Percentiles rank a stretch among this genome's conserved stretches.
Conservation (phyloP, 2,113 vertebrate species). For the Madoqua kirkii region DNA sequence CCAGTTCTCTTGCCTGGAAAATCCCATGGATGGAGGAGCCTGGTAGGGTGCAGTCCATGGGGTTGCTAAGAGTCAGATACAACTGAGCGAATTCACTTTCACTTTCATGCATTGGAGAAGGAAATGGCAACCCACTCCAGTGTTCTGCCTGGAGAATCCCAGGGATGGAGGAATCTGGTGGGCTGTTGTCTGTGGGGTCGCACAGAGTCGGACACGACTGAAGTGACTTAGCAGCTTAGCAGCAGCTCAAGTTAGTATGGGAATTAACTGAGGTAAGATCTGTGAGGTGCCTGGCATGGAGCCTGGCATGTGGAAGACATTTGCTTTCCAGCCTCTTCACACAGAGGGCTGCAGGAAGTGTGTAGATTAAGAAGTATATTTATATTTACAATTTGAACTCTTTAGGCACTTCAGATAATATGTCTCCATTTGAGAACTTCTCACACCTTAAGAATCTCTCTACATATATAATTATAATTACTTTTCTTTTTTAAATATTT, state of each 20-base stretch:
- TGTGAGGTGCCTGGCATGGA: not conserved
- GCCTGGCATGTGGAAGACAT: not conserved
- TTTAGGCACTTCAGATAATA: not conserved
- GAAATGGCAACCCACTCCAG: no score
- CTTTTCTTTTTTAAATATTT: not conserved
- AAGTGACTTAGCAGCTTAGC: no score
- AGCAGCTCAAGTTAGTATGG: not conserved
- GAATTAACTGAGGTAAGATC: not conserved
- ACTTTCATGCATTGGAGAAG: no score
- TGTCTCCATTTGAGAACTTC: slow-evolving; percentile 14
- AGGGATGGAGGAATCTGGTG: no score
- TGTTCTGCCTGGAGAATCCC: no score
- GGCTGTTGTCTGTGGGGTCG: no score
- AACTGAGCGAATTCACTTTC: no score
- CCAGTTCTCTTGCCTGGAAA: no score
- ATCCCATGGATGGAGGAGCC: no score
- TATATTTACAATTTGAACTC: not conserved
- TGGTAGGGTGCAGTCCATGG: no score
- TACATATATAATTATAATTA: not conserved
- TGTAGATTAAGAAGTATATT: not conserved
- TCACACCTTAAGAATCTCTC: not conserved
- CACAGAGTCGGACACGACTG: no score
- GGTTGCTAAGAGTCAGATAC: no score
- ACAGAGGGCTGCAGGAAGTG: not conserved
- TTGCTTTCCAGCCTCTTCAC: not conserved